phyloP scores from a whole-genome alignment of 64 coral and sea anemone genomes.

The Hydrozoanthus tunicans region DNA sequence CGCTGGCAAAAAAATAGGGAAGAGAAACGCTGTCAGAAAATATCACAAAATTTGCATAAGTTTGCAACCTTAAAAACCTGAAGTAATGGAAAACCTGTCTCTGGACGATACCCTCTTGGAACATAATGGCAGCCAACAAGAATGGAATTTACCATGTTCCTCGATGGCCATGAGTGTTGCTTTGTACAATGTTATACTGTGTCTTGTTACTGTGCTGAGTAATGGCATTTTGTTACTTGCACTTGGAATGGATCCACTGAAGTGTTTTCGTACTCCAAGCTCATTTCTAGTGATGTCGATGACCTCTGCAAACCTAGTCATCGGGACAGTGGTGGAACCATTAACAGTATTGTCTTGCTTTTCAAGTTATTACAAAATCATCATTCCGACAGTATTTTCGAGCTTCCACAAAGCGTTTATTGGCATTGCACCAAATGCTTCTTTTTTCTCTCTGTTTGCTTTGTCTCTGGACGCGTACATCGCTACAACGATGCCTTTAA shows the following conservation, averaged over 20 bases:
- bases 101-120: background rate
- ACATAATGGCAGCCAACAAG: background rate
- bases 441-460: slow-evolving; percentile 42
- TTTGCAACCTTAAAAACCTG: background rate
- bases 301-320: slow-evolving; percentile 24
- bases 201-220: background rate
- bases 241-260: slow-evolving; percentile 3
- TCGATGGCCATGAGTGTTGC: background rate
- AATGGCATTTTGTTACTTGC: slow-evolving; percentile 1
- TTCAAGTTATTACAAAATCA: slow-evolving; percentile 1
- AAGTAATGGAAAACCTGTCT: slow-evolving; percentile 3
- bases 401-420: slow-evolving; percentile 4
- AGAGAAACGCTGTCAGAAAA: too few relatives aligned
- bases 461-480: slow-evolving; percentile 28
- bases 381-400: background rate
- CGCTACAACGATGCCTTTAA: slow-evolving; percentile 27
- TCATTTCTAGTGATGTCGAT: slow-evolving; percentile 45
- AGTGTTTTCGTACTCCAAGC: slow-evolving; percentile 25
- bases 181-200: slow-evolving; percentile 6
- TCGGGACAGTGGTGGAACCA: slow-evolving; percentile 3
- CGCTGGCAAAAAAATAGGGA: too few relatives aligned
- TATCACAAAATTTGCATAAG: background rate
- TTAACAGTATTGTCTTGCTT: background rate
- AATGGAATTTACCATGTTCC: background rate
- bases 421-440: slow-evolving; percentile 15